Base-by-base conservation (phyloP, 2,888 invertebrate species). In the Sinhomidia bicolor region DNA sequence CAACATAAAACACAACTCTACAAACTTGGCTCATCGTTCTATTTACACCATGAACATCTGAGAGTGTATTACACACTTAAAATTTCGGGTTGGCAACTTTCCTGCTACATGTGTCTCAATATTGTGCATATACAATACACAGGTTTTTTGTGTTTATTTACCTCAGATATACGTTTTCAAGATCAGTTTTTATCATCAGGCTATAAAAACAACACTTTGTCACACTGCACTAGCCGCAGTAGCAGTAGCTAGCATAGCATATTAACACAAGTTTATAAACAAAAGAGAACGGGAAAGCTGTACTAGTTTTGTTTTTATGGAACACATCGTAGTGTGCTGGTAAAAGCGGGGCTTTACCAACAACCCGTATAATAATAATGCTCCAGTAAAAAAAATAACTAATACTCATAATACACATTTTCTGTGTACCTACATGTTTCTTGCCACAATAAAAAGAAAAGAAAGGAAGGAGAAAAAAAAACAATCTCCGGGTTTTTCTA, bases 401-500 rank as follows among this genome's bases (percentile, higher is more conserved):
- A 57, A 57, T 23, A 20, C 17, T 57, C 20, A 57, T 23, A 2
- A 1, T n/a, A n/a, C 4, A 17, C 23, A 65, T 12, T 41, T 41
- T 81, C 62, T 62, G 80, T 36, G 7, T 36, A 36, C 7, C 7
- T 36, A 62, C 44, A 81, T 81, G 44, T 41, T 60, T 36, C 44
- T 23, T 62, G 44, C 17, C 41, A 26, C 7, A 9, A n/a, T 26
- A 78, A 47, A 17, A 26, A n/a, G 10, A 44, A 36, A 36, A 5
- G 36, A 36, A 36, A 36, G 36, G 36, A 36, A 36, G 36, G 36
- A 36, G 57, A 17, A 79, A 26, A 32, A 32, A 57, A 60, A 65
- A 65, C 47, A 41, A 81, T 81, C 65, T 44, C 44, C 44, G 44
- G 80, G 80, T 17, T 81, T 81, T 81, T 23, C 80, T 81, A 47